Conservation (phyloP, 2,888 invertebrate species). For the Sicus ferrugineus region DNA sequence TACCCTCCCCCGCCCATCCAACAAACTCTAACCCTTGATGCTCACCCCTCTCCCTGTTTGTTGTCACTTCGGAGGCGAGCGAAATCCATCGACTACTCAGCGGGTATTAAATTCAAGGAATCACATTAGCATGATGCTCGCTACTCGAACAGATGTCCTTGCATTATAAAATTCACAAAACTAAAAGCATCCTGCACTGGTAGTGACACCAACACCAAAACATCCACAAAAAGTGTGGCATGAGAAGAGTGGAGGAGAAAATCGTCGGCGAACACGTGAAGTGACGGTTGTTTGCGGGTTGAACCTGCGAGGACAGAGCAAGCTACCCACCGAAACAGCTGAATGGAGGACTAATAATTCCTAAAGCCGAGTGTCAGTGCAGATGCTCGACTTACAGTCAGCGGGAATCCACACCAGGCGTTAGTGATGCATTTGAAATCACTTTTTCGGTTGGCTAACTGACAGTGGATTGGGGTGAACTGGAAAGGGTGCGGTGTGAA, state of each 20-base stretch:
- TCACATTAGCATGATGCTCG: conserved; percentile 53
- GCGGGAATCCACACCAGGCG: background rate
- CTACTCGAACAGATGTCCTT: conserved; percentile 62
- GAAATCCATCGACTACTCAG: conserved; percentile 32
- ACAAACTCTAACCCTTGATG: background rate
- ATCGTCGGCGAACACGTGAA: conserved; percentile 7
- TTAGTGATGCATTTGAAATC: conserved; percentile 23
- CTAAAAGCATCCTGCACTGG: conserved; percentile 53
- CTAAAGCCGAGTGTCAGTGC: conserved; percentile 29
- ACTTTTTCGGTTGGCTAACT: conserved; percentile 23
- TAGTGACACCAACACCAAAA: conserved; percentile 25
- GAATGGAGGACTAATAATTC: conserved; percentile 25
- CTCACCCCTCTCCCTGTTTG: background rate
- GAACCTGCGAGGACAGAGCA: background rate
- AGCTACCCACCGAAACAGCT: background rate
- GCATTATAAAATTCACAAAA: conserved; percentile 62
- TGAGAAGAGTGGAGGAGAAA: conserved; percentile 13
- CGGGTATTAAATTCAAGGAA: conserved; percentile 37
- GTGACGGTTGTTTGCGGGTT: conserved; percentile 26
- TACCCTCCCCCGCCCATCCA: background rate
- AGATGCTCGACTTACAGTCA: conserved; percentile 16
- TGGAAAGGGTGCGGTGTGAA: background rate
- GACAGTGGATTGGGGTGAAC: background rate
- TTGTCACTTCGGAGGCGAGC: background rate
- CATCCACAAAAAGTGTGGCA: background rate